Evolutionary conservation across 1,140 invertebrate species (phyloP).

Genomic region (Cheumatopsyche charites): DNA sequence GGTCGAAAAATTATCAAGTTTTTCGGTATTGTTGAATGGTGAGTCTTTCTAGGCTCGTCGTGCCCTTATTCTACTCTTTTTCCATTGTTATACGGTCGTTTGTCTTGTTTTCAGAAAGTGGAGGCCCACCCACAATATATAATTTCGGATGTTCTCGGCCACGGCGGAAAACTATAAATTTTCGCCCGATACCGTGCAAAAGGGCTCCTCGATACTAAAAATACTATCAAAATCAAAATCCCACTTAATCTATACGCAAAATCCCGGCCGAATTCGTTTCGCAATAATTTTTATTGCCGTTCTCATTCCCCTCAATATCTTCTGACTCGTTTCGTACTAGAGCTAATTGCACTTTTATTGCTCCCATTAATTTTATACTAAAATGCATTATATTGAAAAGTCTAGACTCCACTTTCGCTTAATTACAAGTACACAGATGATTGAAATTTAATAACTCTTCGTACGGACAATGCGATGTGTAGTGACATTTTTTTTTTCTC

Average conservation of each 20-base stretch:
- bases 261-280: not conserved
- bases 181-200: not conserved
- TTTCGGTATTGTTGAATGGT: too few species aligned
- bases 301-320: not conserved
- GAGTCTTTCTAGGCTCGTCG: not conserved
- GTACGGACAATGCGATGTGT: not conserved
- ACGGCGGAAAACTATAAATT: constrained; percentile 22
- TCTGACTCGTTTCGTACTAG: not conserved
- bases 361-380: not conserved
- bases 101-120: constrained; percentile 24
- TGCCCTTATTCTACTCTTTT: constrained; percentile 6
- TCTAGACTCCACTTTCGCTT: constrained; percentile 3
- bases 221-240: constrained; percentile 12
- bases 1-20: too few species aligned
- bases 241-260: constrained; percentile 10
- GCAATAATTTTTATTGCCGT: not conserved
- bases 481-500: not conserved
- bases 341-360: constrained; percentile 16
- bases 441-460: constrained; percentile 18
- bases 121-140: constrained; percentile 1
- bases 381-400: constrained; percentile 16
- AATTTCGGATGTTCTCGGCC: constrained; percentile 10
- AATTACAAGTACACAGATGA: constrained; percentile 6
- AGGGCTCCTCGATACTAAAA: not conserved
- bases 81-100: constrained; percentile 2